These are phyloP conservation scores for Blastobasis lacticolella DNA, from an alignment of 2,888 invertebrate genomes.

Conservation along the genomic window DNA sequence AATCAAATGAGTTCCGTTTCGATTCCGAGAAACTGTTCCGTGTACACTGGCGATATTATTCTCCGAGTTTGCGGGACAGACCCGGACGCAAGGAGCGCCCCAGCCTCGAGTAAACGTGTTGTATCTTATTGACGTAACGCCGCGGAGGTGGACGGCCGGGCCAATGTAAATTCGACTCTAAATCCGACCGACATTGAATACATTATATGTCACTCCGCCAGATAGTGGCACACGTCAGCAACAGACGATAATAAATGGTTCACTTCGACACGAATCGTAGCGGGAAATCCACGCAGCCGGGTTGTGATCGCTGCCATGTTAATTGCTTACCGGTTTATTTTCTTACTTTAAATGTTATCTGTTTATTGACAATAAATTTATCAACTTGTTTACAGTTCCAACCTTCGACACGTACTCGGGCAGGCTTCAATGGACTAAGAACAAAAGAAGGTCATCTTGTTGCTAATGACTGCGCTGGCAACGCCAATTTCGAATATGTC, in stretches of 20 bases:
- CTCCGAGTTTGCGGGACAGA: constrained; percentile 50
- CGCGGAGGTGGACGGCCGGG: constrained; percentile 50
- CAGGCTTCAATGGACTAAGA: constrained; percentile 6
- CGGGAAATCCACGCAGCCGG: constrained; percentile 70
- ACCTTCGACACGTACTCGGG: constrained; percentile 16
- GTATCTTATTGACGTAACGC: constrained; percentile 70
- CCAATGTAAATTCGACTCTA: constrained; percentile 52
- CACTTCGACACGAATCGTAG: constrained; percentile 64
- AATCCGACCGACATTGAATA: constrained; percentile 27
- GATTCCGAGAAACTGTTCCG: constrained; percentile 29
- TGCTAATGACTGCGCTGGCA: background rate
- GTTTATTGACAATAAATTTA: constrained; percentile 27
- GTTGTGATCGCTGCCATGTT: constrained; percentile 62
- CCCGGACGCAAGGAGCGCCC: constrained; percentile 66
- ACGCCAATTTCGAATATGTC: background rate
- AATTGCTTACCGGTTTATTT: constrained; percentile 56
- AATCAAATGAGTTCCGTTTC: constrained; percentile 34
- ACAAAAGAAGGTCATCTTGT: constrained; percentile 8
- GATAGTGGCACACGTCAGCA: constrained; percentile 52
- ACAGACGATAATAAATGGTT: constrained; percentile 68
- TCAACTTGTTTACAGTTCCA: constrained; percentile 35
- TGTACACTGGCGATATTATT: constrained; percentile 25
- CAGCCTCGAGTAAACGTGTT: constrained; percentile 62
- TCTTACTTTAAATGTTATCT: constrained; percentile 35
- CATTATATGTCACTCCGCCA: constrained; percentile 27